A percentile compares a stretch with the other conserved stretches of the same genome.
Conservation (phyloP, 2,888 invertebrate species). For the Tiliacea citrago region DNA sequence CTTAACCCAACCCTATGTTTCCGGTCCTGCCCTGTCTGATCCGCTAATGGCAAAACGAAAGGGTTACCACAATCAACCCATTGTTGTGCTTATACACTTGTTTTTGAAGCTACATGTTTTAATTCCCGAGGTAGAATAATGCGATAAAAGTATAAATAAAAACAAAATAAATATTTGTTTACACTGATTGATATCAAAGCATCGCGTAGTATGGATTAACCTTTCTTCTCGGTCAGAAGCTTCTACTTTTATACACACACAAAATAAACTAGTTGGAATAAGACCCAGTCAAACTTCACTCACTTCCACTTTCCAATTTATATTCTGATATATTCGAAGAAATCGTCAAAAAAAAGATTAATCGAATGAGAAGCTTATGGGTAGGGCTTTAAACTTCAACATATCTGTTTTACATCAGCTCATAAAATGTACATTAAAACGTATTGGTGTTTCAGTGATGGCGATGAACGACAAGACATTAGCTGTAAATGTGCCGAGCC, state of each 20-base stretch:
- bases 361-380: constrained; percentile 36
- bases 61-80: constrained; percentile 70
- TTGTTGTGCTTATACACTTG: constrained; percentile 59
- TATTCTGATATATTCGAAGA: constrained; percentile 37
- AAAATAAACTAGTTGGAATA: background rate
- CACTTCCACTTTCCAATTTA: constrained; percentile 35
- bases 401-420: constrained; percentile 59
- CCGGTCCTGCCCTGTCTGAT: constrained; percentile 82
- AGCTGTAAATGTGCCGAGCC: constrained; percentile 60
- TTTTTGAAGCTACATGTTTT: constrained; percentile 17
- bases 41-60: constrained; percentile 73
- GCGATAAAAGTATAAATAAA: background rate
- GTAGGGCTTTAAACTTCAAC: constrained; percentile 38
- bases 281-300: background rate
- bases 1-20: constrained; percentile 71
- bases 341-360: constrained; percentile 37
- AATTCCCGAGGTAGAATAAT: constrained; percentile 13
- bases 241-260: background rate
- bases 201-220: too few relatives aligned
- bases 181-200: too few relatives aligned
- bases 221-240: background rate
- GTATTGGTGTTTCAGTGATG: constrained; percentile 41
- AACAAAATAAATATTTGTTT: too few relatives aligned
- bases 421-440: constrained; percentile 60
- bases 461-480: constrained; percentile 58